phyloP scores from a whole-genome alignment of 2,888 invertebrate species.

The Mechanitis messenoides region DNA sequence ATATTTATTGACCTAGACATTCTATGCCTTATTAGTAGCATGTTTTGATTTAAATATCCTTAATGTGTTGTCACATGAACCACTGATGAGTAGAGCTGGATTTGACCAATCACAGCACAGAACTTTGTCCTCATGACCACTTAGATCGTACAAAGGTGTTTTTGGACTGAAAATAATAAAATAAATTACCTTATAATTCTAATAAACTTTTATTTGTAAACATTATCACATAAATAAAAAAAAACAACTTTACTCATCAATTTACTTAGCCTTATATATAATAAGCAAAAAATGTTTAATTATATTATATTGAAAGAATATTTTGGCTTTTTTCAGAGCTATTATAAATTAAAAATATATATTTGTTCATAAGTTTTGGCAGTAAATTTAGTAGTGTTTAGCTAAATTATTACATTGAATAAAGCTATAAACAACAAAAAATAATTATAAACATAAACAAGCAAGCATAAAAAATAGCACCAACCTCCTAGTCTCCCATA shows the following conservation, averaged over 20 bases:
- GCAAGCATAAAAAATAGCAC: constrained; percentile 20
- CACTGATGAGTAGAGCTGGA: constrained; percentile 89
- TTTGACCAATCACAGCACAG: constrained; percentile 96
- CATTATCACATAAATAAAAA: too few species aligned
- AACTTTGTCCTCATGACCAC: constrained; percentile 95
- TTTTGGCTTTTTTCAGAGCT: too few species aligned
- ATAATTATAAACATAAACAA: not conserved
- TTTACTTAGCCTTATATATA: too few species aligned
- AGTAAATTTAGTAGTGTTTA: too few species aligned
- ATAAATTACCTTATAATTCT: not conserved
- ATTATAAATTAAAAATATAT: too few species aligned
- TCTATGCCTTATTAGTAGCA: constrained; percentile 29
- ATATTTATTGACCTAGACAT: too few species aligned
- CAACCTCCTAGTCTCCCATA: constrained; percentile 96
- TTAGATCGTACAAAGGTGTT: constrained; percentile 93
- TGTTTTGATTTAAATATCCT: constrained; percentile 87
- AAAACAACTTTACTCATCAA: too few species aligned
- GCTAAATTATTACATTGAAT: not conserved
- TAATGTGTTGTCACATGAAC: constrained; percentile 94
- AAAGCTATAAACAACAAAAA: not conserved
- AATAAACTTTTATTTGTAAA: not conserved
- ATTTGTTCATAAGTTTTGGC: too few species aligned
- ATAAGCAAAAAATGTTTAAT: too few species aligned
- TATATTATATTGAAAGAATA: too few species aligned
- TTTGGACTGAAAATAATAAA: constrained; percentile 80